These are phyloP conservation scores for Neopelma chrysocephalum DNA, from an alignment of 2,797 vertebrate species.

Conservation along the genomic window DNA sequence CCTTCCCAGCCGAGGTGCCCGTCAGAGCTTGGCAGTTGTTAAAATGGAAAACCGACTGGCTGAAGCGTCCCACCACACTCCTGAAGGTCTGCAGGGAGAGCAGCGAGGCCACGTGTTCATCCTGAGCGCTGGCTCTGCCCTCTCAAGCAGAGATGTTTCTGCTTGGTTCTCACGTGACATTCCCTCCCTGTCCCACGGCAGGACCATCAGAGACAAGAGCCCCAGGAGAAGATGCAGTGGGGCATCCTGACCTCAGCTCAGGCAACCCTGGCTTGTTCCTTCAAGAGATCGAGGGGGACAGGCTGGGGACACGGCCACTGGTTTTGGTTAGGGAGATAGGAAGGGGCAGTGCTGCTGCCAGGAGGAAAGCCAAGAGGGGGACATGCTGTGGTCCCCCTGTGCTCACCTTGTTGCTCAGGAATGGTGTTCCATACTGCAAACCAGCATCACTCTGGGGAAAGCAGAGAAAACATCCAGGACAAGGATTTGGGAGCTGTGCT, in stretches of 20 bases:
- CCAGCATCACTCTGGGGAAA: conserved; percentile 1
- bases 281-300: rapidly evolving
- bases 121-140: not conserved
- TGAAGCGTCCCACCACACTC: conserved; percentile 74
- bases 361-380: not conserved
- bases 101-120: rapidly evolving
- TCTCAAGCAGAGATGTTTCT: not conserved
- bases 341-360: not conserved
- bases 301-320: not conserved
- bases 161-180: not conserved
- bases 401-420: conserved; percentile 73
- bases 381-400: rapidly evolving
- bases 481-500: rapidly evolving
- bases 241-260: not conserved
- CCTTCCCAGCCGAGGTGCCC: conserved; percentile 76
- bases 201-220: not conserved
- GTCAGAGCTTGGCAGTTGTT: conserved; percentile 76
- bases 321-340: not conserved
- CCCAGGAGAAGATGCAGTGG: not conserved
- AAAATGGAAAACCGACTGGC: conserved; percentile 85
- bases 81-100: conserved; percentile 75
- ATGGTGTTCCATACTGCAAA: conserved; percentile 48
- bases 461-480: not conserved
- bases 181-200: not conserved
- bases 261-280: not conserved